These are phyloP conservation scores for Drosophila neocordata DNA, from an alignment of 1,140 invertebrate species.

Conservation along the genomic window DNA sequence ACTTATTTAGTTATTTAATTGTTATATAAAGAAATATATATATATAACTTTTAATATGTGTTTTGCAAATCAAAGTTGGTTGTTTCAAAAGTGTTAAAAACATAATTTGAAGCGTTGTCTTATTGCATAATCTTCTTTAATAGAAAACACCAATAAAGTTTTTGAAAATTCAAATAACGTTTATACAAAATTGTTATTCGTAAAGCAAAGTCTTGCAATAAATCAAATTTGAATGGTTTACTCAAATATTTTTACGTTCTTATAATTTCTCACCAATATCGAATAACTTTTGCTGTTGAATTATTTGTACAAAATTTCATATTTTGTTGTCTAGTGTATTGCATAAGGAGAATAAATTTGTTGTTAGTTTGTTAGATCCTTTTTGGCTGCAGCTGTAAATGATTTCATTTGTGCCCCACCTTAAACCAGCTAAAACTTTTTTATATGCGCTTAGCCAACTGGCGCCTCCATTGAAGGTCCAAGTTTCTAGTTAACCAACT, in stretches of 20 bases:
- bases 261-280: too few species aligned
- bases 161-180: too few species aligned
- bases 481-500: neutral
- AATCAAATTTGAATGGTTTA: neutral
- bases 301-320: neutral
- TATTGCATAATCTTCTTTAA: too few species aligned
- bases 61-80: too few species aligned
- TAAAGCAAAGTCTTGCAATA: neutral
- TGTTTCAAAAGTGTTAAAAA: too few species aligned
- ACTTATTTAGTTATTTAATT: too few species aligned
- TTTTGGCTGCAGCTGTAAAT: slow-evolving; percentile 64
- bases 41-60: too few species aligned
- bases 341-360: neutral
- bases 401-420: slow-evolving; percentile 71
- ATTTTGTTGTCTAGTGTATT: neutral
- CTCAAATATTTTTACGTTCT: neutral
- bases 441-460: slow-evolving; percentile 78
- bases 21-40: too few species aligned
- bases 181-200: too few species aligned
- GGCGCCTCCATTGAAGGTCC: slow-evolving; percentile 50
- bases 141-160: too few species aligned
- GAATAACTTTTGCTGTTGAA: too few species aligned
- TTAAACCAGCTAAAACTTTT: slow-evolving; percentile 76
- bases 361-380: slow-evolving; percentile 34
- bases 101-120: too few species aligned